Percentiles rank a stretch among this genome's conserved stretches.
These are phyloP conservation scores for Bombus superbus DNA, from an alignment of 1,140 invertebrate genomes.

Conservation along the genomic window DNA sequence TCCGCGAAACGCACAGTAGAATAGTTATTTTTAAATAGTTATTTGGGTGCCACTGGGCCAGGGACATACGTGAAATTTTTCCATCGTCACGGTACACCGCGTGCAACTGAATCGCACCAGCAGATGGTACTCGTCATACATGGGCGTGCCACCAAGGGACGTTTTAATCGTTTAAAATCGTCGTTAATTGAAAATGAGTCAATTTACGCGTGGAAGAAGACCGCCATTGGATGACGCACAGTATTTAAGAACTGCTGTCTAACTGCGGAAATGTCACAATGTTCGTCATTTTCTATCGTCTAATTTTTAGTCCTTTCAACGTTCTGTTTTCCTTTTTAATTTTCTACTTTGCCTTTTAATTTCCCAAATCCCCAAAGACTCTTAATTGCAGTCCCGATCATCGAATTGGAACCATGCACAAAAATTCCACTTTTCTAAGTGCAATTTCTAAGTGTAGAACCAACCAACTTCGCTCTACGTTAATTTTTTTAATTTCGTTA, in stretches of 20 bases:
- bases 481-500: too few relatives aligned
- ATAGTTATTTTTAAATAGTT: not conserved
- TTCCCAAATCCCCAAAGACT: too few relatives aligned
- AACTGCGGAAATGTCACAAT: not conserved
- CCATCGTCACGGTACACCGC: constrained; percentile 45
- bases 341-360: not conserved
- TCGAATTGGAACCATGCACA: too few relatives aligned
- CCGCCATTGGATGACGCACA: not conserved
- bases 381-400: too few relatives aligned
- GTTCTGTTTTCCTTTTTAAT: not conserved
- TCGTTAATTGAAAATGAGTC: constrained; percentile 68
- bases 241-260: not conserved
- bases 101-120: constrained; percentile 39
- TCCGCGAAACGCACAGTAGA: too few relatives aligned
- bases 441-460: too few relatives aligned
- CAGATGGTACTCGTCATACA: constrained; percentile 65
- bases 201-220: constrained; percentile 61
- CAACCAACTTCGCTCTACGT: too few relatives aligned
- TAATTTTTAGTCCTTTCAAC: not conserved
- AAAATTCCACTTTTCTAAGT: too few relatives aligned
- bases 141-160: constrained; percentile 48
- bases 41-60: constrained; percentile 25
- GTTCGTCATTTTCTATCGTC: not conserved
- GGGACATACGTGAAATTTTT: constrained; percentile 48
- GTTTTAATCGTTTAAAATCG: constrained; percentile 63